Base-by-base conservation (phyloP, 1,140 invertebrate genomes). In the Ruditapes philippinarum region DNA sequence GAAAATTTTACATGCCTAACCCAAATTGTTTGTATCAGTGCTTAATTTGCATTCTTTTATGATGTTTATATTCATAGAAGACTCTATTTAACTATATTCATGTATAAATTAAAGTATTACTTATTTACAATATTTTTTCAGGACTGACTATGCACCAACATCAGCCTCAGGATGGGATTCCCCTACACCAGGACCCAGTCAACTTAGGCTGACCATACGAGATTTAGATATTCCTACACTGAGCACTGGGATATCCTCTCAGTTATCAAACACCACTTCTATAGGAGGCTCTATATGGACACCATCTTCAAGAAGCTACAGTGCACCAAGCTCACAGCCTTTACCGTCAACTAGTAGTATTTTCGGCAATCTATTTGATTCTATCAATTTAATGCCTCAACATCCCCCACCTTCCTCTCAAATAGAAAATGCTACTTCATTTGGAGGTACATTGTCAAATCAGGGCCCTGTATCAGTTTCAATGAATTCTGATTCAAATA, bases 121-220 rank as follows among this genome's bases (percentile, higher is more conserved):
- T n/a, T n/a, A n/a, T n/a, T n/a, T n/a, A n/a, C n/a, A n/a, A n/a
- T n/a, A n/a, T 68, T 38, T 60, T 49, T 33, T 60, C 49, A 74
- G 57, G 57, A 19, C 70, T 60, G 17, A 38, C 28, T 38, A 12
- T 82, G 83, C 70, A 31, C 68, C 76, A 38, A 49, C 87, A 28
- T 90, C 94, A 5, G 73, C 91, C 36, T 83, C 93, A n/a, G 89
- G 91, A 7, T 94, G 93, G 92, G 92, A 93, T 42, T 94, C 93
- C 0, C 94, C 94, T 36, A 95, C 93, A 11, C 94, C 94, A 45
- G 93, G 93, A 45, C 93, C 94, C 14, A 70, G 65, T 40, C 65
- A 70, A 33, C 14, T 70, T 1, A 28, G 57, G 57, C 22, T 62
- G 25, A 25, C 25, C 25, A 62, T 62, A 28, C n/a, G n/a, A 62